Evolutionary conservation across 2,797 vertebrate species (phyloP).

Genomic region (Iguana delicatissima): DNA sequence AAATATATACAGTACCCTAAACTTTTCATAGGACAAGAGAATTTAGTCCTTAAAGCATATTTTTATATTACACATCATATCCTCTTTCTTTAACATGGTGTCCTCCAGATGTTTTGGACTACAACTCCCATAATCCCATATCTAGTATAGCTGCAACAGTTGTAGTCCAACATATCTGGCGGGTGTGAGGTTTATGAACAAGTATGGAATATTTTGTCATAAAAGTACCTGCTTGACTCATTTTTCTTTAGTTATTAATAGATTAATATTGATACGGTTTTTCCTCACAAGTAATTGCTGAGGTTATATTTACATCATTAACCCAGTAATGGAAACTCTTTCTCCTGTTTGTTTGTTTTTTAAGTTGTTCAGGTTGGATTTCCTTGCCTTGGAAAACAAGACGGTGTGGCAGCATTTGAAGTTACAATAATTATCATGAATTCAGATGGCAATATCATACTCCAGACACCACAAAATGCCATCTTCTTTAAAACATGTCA

Average conservation of each 20-base stretch:
- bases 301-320: background rate
- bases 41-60: background rate
- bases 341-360: slow-evolving; percentile 47
- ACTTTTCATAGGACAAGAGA: background rate
- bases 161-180: no score
- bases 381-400: slow-evolving; percentile 90
- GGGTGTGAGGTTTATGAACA: background rate
- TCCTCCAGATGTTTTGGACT: no score
- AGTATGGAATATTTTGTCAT: background rate
- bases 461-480: slow-evolving; percentile 90
- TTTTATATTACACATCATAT: background rate
- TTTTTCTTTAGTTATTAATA: background rate
- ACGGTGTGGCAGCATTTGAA: slow-evolving; percentile 91
- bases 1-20: background rate
- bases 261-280: background rate
- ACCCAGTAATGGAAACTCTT: background rate
- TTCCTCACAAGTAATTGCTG: slow-evolving; percentile 17
- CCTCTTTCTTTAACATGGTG: background rate
- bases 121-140: no score
- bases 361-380: slow-evolving; percentile 90
- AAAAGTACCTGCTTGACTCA: background rate
- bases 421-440: slow-evolving; percentile 91
- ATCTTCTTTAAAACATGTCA: slow-evolving; percentile 95
- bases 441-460: slow-evolving; percentile 87
- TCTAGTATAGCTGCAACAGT: no score